Base-by-base conservation (phyloP, 2,797 vertebrate species). In the Enteromius trimaculatus region DNA sequence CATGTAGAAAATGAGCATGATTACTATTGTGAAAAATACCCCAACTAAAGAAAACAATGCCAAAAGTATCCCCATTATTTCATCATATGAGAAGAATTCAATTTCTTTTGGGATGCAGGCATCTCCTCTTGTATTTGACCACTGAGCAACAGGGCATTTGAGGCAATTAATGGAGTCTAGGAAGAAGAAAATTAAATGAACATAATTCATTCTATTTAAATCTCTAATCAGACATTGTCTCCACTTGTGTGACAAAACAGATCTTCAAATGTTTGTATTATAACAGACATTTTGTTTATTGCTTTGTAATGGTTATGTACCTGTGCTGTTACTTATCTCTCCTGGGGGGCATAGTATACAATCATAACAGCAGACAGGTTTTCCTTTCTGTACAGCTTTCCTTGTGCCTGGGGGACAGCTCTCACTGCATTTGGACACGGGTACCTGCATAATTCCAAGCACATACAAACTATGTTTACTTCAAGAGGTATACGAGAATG, bases 311-410 rank as follows among this genome's bases (percentile, higher is more conserved):
- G 13, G 4, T 55, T 37, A 64, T 42, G 8, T 87, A 95, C 94
- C 92, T 88, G 93, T 93, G 37, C 64, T 11, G 62, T 95, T 94
- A 85, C 92, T 95, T 42, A 94, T 93, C 79, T 93, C 88, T 49
- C 94, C 94, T 75, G 86, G 88, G 77, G 93, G 85, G 88, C 94
- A 95, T 0, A 71, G 88, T 34, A 94, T 58, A 55, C 94, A 95
- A 37, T 94, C 90, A 84, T 90, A 92, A 71, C 94, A 95, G 86
- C 94, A 95, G 55, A 89, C 70, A 7, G 94, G 93, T 42, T 80
- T 92, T 82, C 92, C 91, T 90, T 93, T 94, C 86, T 92, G 91
- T 6, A 92, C 90, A 10, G 93, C 92, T 71, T 92, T 93, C 31
- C 49, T 91, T 26, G 91, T 94, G 82, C 94, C 94, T 62, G 90